Percentiles rank a stretch among this genome's conserved stretches.
Conservation (phyloP, 2,888 invertebrate genomes). For the Tenthredo scrophulariae region DNA sequence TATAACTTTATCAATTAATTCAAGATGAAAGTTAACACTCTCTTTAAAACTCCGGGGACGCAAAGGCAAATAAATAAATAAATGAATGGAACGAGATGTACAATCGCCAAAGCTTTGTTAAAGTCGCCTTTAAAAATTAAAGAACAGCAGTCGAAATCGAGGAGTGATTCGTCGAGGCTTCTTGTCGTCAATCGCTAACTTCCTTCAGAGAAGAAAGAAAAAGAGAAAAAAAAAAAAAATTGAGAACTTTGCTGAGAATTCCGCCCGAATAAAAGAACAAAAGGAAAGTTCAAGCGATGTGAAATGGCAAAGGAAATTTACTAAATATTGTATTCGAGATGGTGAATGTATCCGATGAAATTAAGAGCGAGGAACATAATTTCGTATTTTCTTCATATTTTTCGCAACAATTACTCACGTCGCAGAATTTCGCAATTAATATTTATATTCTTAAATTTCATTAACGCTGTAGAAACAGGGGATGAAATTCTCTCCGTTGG, state of each 20-base stretch:
- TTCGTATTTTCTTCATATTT: neutral
- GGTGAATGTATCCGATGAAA: neutral
- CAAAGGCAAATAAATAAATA: neutral
- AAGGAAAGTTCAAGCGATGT: neutral
- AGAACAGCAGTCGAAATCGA: neutral
- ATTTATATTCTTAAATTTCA: neutral
- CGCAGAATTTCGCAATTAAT: neutral
- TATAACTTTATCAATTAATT: slow-evolving; percentile 2
- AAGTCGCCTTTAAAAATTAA: neutral
- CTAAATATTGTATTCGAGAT: neutral
- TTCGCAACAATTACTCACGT: neutral
- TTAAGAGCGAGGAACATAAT: neutral
- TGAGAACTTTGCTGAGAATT: neutral
- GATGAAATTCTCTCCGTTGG: neutral
- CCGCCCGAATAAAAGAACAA: neutral
- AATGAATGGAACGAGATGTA: neutral
- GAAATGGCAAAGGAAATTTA: neutral
- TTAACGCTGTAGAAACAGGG: neutral
- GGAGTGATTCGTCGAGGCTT: neutral
- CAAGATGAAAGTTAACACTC: neutral
- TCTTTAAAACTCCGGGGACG: neutral
- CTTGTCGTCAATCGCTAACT: neutral
- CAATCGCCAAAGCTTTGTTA: neutral
- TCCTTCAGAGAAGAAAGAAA: too few species aligned
- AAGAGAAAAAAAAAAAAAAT: neutral